Evolutionary conservation across 2,888 invertebrate genomes (phyloP), one percentile per base, ranked within the genome.

Genomic region (Graphium colonna): DNA sequence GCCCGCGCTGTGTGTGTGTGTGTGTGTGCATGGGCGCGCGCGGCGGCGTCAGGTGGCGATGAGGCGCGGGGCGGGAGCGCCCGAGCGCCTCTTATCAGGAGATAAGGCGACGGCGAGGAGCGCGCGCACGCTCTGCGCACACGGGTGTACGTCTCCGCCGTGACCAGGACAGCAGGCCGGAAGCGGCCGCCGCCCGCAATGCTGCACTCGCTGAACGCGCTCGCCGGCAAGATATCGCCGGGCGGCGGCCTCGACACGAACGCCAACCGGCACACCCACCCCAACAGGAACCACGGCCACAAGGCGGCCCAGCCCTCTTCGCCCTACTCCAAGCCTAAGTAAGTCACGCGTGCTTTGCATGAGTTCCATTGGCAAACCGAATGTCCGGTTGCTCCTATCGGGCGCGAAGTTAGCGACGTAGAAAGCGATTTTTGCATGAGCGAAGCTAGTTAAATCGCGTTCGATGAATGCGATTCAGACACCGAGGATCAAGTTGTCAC

Each of bases 181-280:
- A 74, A 78, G 77, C 86, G 87, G 90, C 88, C 87, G 90, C 89
- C 87, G 95, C 95, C 96, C 93, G 88, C 81, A 66, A 96, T 96
- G 96, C 92, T 96, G 86, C 94, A 95, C 87, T 95, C 96, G 70
- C 91, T 96, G 87, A 96, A 96, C 91, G 94, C 94, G 82, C 92
- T 96, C 90, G 96, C 96, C 90, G 95, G 95, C 80, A 96, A 96
- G 90, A 94, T 96, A 83, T 96, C 96, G 82, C 96, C 96, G 77
- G 95, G 95, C 83, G 90, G 92, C 91, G 82, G 92, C 81, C 89
- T 92, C 75, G 94, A 94, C 82, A 89, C 92, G 62, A 94, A 94
- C 83, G 93, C 93, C 58, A 94, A 94, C 82, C 90, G 93, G 73
- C 92, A 76, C 90, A 78, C 79, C 75, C 90, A 77, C 72, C 88